A percentile compares a stretch with the other conserved stretches of the same genome.
These are phyloP conservation scores for Halcyon senegalensis DNA, from an alignment of 2,113 vertebrate species.

Conservation along the genomic window DNA sequence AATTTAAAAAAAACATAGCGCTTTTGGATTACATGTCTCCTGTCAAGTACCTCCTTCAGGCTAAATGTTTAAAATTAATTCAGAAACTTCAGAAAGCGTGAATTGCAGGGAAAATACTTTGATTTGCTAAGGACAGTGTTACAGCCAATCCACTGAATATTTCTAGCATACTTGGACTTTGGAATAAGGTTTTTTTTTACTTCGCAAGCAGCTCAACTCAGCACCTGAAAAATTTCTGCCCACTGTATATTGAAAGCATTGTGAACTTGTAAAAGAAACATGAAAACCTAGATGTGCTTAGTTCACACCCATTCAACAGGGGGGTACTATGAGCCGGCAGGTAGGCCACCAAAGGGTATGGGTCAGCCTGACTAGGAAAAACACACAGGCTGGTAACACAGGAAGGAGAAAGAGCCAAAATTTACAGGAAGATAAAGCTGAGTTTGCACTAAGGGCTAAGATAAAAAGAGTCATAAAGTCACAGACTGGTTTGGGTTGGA, in stretches of 20 bases:
- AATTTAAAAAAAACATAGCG: not conserved
- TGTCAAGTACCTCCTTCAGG: not conserved
- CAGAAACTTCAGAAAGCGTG: not conserved
- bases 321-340: rapidly evolving
- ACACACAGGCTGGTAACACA: not conserved
- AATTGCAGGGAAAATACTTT: not conserved
- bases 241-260: not conserved
- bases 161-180: not conserved
- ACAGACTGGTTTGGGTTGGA: not conserved
- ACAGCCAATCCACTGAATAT: not conserved
- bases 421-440: not conserved
- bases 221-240: not conserved
- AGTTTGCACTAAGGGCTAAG: not conserved
- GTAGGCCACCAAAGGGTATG: rapidly evolving
- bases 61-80: not conserved
- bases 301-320: not conserved
- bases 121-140: not conserved
- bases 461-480: not conserved
- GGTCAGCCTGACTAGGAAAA: not conserved
- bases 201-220: not conserved
- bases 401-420: rapidly evolving
- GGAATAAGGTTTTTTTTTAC: not conserved
- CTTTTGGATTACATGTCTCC: not conserved
- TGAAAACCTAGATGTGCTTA: not conserved
- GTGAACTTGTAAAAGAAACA: not conserved